Conservation (phyloP, 23 tunicate genomes). For the Trididemnum miniatum region DNA sequence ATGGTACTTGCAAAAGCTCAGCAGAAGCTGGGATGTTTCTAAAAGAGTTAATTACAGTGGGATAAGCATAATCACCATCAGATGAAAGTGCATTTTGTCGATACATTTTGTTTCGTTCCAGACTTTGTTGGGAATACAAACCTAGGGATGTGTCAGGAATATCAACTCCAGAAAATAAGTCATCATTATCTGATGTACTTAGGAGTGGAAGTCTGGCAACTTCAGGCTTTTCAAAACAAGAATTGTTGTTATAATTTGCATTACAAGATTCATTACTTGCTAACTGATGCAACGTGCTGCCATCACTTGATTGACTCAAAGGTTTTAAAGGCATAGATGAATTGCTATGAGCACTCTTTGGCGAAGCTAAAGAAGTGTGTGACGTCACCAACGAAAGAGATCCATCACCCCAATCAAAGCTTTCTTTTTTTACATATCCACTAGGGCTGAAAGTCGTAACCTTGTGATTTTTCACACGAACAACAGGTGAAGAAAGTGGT, state of each 20-base stretch:
- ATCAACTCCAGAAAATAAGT: conserved; percentile 20
- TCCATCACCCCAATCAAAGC: conserved; percentile 25
- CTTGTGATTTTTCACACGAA: conserved; percentile 9
- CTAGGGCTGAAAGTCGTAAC: conserved; percentile 36
- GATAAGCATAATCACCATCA: background rate
- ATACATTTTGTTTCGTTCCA: background rate
- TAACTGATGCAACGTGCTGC: background rate
- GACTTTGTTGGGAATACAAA: background rate
- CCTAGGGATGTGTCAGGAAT: conserved; percentile 42
- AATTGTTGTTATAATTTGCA: background rate
- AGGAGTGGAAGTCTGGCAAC: background rate
- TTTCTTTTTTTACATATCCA: conserved; percentile 36
- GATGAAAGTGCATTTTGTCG: conserved; percentile 6
- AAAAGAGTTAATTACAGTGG: background rate
- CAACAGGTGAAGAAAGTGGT: background rate
- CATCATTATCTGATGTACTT: conserved; percentile 23
- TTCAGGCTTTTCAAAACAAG: background rate
- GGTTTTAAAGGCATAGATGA: background rate
- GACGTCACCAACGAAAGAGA: conserved; percentile 18
- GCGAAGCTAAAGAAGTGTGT: conserved; percentile 16
- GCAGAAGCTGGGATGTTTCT: background rate
- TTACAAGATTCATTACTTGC: background rate
- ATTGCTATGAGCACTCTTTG: background rate
- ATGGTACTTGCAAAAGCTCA: conserved; percentile 19
- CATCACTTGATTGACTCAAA: background rate